Evolutionary conservation across 2,888 invertebrate genomes (phyloP).

Genomic region (Campoletis raptor): DNA sequence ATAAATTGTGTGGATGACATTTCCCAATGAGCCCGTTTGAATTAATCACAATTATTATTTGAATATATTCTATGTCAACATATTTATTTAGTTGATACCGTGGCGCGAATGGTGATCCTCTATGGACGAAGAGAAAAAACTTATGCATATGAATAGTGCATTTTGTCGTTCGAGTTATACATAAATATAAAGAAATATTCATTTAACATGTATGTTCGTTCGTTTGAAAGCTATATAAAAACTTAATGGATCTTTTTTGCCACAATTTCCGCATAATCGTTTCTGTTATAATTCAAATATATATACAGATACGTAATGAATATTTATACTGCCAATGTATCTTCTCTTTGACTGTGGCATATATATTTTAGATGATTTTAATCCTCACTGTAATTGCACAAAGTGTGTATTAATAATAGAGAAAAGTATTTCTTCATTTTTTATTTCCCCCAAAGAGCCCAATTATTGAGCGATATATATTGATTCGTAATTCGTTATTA

Average conservation of each 20-base stretch:
- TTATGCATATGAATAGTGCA: slow-evolving; percentile 58
- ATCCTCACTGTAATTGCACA: slow-evolving; percentile 47
- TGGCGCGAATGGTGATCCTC: slow-evolving; percentile 41
- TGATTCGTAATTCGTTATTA: slow-evolving; percentile 22
- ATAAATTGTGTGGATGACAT: slow-evolving; percentile 32
- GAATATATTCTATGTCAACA: slow-evolving; percentile 30
- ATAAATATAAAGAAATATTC: slow-evolving; percentile 42
- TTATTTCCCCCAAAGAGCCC: slow-evolving; percentile 17
- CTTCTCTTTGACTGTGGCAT: slow-evolving; percentile 50
- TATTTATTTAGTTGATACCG: slow-evolving; percentile 25
- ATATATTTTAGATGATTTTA: slow-evolving; percentile 38
- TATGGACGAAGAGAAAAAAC: slow-evolving; percentile 58
- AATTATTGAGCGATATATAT: slow-evolving; percentile 47
- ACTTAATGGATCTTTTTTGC: slow-evolving; percentile 53
- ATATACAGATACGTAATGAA: slow-evolving; percentile 40
- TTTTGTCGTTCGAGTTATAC: slow-evolving; percentile 44
- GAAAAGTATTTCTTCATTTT: slow-evolving; percentile 14
- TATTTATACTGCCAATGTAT: slow-evolving; percentile 51
- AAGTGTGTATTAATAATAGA: slow-evolving; percentile 51
- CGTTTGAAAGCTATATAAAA: slow-evolving; percentile 59
- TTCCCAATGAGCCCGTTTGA: slow-evolving; percentile 3
- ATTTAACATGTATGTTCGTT: slow-evolving; percentile 31
- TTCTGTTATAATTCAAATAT: slow-evolving; percentile 37
- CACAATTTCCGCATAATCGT: slow-evolving; percentile 8
- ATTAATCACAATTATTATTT: slow-evolving; percentile 25